Percentiles rank a stretch among this genome's conserved stretches.
phyloP scores from a whole-genome alignment of 2,888 invertebrate species.

The Hirudinaria manillensis region DNA sequence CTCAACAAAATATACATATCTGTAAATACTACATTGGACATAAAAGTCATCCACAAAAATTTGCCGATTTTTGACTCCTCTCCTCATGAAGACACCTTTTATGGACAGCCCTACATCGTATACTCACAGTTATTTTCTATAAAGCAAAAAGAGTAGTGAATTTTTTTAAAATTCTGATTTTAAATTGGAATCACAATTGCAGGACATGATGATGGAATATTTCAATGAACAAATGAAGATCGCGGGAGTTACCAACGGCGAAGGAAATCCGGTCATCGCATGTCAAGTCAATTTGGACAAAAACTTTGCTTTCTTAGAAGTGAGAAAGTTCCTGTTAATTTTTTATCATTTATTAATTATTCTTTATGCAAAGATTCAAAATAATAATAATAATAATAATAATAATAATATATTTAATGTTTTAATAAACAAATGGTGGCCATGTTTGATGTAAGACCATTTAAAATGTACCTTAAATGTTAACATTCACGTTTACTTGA shows the following conservation, averaged over 20 bases:
- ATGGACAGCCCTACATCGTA: no score
- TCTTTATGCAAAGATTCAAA: background rate
- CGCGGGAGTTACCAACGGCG: slow-evolving; percentile 90
- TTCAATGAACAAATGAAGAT: slow-evolving; percentile 98
- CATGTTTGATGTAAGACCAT: background rate
- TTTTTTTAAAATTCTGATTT: no score
- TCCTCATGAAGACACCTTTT: no score
- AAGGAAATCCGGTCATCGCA: slow-evolving; percentile 94
- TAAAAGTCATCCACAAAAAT: no score
- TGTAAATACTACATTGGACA: no score
- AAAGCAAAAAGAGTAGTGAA: no score
- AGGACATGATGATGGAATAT: slow-evolving; percentile 88
- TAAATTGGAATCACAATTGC: slow-evolving; percentile 5
- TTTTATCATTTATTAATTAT: background rate
- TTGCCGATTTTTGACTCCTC: no score
- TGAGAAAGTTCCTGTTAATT: slow-evolving; percentile 53
- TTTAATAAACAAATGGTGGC: no score
- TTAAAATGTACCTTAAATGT: background rate
- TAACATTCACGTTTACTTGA: background rate
- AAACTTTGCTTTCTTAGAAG: slow-evolving; percentile 97
- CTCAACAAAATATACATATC: no score
- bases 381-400: no score
- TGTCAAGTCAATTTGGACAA: slow-evolving; percentile 98
- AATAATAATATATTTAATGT: no score
- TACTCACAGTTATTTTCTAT: no score